Percentiles rank a stretch among this genome's conserved stretches.
These are phyloP conservation scores for Nasonia oneida DNA, from an alignment of 2,888 invertebrate genomes.

Conservation along the genomic window DNA sequence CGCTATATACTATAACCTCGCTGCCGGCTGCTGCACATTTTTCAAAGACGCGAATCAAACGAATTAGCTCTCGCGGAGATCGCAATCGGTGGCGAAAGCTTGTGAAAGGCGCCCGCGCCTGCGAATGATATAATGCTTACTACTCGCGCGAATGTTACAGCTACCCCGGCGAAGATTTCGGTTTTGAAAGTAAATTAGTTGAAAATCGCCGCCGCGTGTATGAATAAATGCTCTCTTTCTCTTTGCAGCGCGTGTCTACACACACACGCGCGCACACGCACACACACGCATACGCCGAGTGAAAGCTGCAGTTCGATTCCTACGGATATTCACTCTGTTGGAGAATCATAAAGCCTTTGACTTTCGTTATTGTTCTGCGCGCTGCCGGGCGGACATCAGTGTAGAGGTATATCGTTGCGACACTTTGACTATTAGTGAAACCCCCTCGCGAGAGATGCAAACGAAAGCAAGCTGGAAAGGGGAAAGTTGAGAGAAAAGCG, in stretches of 20 bases:
- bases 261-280: too few relatives aligned
- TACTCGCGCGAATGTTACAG: background rate
- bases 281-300: background rate
- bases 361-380: constrained; percentile 59
- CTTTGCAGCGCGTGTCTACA: background rate
- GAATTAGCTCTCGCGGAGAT: background rate
- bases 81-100: background rate
- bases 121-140: background rate
- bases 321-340: constrained; percentile 70
- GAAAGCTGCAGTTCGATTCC: constrained; percentile 51
- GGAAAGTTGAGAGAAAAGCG: constrained; percentile 52
- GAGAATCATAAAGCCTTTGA: constrained; percentile 67
- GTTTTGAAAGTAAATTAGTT: constrained; percentile 54
- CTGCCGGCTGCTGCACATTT: constrained; percentile 15
- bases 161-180: constrained; percentile 7
- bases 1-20: too few relatives aligned
- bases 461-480: constrained; percentile 18
- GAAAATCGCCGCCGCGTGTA: background rate
- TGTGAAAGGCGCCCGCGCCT: background rate
- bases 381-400: too few relatives aligned
- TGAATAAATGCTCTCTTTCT: background rate
- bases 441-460: constrained; percentile 13
- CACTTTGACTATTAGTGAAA: constrained; percentile 31
- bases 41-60: constrained; percentile 5
- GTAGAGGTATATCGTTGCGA: constrained; percentile 3